Evolutionary conservation across 2,113 vertebrate species (phyloP), one percentile per base, ranked within the genome.

Genomic region (Raja brachyura): DNA sequence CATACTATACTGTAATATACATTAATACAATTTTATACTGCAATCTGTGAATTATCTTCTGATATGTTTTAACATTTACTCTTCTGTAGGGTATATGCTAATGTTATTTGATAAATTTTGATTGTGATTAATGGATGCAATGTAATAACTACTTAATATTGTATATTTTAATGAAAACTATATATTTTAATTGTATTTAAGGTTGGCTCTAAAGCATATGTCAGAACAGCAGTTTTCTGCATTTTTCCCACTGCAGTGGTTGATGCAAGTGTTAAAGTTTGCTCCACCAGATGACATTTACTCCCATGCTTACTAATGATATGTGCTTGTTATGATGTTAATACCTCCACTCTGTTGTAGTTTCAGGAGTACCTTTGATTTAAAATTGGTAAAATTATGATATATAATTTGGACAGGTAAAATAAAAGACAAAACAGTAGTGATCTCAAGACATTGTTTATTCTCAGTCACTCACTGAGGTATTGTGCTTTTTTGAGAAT

Each of bases 211-310:
- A 92, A 73, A 90, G 31, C 63, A 92, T 28, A 73, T 92, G 28
- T 25, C 25, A 73, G 68, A 39, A 28, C 59, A 90, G 66, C 8
- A 28, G 73, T 73, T 73, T 54, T 39, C 11, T 92, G 68, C 20
- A 73, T 73, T 28, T 73, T 54, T 31, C 54, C 68, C 68, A 74
- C 39, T 92, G 90, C 66, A 92, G 90, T 73, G 66, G 39, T 70
- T 92, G 22, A 73, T 92, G 39, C 66, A 92, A 9, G 33, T 73
- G 68, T 92, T 92, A 73, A 92, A 74, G 68, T 92, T 54, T 92
- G 33, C 33, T 54, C 39, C 33, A 92, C 33, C 22, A n/a, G 39
- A 73, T 92, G 20, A 74, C 33, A 92, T 92, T 92, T 73, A 92
- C 90, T 92, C 66, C 66, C 11, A 28, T 73, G 68, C 33, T 74